Conservation (phyloP, 2,113 vertebrate species). For the Tangachromis dhanisi region DNA sequence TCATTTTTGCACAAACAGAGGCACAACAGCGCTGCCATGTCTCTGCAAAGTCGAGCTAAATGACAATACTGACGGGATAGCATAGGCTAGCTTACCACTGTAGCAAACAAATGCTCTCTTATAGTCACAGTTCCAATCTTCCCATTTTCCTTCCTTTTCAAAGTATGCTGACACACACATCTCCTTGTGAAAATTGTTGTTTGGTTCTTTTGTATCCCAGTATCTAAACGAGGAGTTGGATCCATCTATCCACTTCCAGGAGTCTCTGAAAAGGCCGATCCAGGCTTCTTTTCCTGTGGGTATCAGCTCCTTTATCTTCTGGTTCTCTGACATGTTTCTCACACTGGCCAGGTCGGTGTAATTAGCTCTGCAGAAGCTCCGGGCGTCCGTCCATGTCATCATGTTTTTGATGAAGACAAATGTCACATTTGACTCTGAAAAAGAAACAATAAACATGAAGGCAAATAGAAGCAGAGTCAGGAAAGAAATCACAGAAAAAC, state of each 20-base stretch:
- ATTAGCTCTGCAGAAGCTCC: accelerated
- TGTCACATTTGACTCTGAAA: background rate
- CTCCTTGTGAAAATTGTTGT: accelerated
- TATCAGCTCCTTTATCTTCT: background rate
- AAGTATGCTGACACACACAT: background rate
- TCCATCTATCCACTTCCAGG: background rate
- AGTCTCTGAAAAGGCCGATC: background rate
- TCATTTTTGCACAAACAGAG: background rate
- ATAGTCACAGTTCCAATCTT: background rate
- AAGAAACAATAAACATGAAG: background rate
- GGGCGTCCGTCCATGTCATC: background rate
- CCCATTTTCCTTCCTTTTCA: accelerated
- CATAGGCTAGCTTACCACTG: background rate
- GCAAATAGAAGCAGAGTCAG: background rate
- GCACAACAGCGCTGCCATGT: background rate
- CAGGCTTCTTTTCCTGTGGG: background rate
- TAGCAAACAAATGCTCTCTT: background rate
- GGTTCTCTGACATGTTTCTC: background rate
- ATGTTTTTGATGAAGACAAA: accelerated
- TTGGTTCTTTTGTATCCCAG: background rate
- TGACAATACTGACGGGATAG: background rate
- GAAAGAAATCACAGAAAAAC: background rate
- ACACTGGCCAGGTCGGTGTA: background rate
- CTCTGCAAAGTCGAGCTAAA: background rate
- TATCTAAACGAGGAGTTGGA: background rate